Percentiles rank a stretch among this genome's conserved stretches.
Evolutionary conservation across 2,888 invertebrate genomes (phyloP).

Genomic region (Nomada ferruginata): DNA sequence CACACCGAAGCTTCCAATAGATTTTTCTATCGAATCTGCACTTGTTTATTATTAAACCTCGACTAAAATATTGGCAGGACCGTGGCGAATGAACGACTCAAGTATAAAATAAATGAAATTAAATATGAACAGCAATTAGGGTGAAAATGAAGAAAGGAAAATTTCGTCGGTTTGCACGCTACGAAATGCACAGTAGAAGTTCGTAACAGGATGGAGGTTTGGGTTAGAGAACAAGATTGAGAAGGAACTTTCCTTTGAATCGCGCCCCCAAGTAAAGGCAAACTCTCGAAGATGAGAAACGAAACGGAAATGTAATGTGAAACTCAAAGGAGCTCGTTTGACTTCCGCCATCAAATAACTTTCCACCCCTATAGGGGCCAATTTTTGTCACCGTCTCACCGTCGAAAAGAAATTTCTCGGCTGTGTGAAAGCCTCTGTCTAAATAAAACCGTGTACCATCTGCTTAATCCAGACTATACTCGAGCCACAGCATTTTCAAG

Average conservation of each 20-base stretch:
- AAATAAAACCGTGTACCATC: background rate
- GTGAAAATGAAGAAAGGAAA: background rate
- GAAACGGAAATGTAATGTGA: conserved; percentile 22
- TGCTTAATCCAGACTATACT: background rate
- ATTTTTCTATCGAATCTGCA: too few species aligned
- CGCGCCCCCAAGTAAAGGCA: background rate
- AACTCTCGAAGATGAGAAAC: conserved; percentile 10
- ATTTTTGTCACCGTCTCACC: background rate
- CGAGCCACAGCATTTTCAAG: background rate
- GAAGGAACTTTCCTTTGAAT: conserved; percentile 12
- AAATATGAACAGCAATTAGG: background rate
- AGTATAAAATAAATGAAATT: too few species aligned
- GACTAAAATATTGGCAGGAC: too few species aligned
- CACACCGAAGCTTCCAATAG: background rate
- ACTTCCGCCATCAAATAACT: background rate
- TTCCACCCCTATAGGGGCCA: background rate
- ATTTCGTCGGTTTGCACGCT: background rate
- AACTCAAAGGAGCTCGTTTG: background rate
- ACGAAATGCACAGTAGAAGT: background rate
- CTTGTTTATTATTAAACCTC: too few species aligned
- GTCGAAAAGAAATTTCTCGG: background rate
- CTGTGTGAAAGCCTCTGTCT: background rate
- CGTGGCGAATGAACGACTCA: too few species aligned
- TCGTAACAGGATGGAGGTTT: background rate
- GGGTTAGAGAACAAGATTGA: background rate